phyloP scores from a whole-genome alignment of 2,888 invertebrate genomes.

The Drosophila merina region DNA sequence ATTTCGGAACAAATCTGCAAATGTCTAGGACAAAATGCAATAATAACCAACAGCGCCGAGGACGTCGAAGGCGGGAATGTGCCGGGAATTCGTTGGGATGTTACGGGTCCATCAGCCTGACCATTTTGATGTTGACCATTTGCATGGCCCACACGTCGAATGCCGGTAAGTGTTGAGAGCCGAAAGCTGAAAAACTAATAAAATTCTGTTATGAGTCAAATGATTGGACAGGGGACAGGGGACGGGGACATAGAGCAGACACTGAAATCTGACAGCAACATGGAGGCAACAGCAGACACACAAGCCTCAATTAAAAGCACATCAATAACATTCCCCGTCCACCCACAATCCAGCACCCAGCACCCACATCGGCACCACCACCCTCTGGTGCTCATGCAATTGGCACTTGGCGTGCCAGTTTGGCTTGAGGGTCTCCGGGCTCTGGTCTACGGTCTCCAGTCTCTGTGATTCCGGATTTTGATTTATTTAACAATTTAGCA shows the following conservation, averaged over 20 bases:
- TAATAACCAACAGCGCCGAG: conserved; percentile 60
- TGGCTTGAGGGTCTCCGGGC: conserved; percentile 42
- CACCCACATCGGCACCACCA: background rate
- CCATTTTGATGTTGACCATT: conserved; percentile 62
- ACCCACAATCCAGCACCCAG: background rate
- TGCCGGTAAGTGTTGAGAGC: conserved; percentile 73
- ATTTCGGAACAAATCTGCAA: conserved; percentile 49
- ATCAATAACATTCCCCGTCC: conserved; percentile 64
- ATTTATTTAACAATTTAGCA: conserved; percentile 76
- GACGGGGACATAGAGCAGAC: conserved; percentile 8
- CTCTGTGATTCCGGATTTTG: conserved; percentile 59
- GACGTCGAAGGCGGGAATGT: conserved; percentile 48
- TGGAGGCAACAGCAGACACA: conserved; percentile 16
- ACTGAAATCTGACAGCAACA: conserved; percentile 39
- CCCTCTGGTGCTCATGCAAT: conserved; percentile 52
- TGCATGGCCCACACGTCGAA: conserved; percentile 71
- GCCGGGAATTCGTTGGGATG: conserved; percentile 21
- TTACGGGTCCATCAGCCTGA: conserved; percentile 62
- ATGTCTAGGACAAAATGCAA: conserved; percentile 62
- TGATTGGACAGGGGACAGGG: conserved; percentile 59
- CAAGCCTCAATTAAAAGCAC: conserved; percentile 74
- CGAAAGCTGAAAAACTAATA: conserved; percentile 54
- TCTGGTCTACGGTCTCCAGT: conserved; percentile 8
- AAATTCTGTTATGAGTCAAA: conserved; percentile 66
- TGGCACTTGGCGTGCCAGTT: conserved; percentile 68